These are phyloP conservation scores for Chromobotia macracanthus DNA, from an alignment of 2,797 vertebrate genomes.

Conservation along the genomic window DNA sequence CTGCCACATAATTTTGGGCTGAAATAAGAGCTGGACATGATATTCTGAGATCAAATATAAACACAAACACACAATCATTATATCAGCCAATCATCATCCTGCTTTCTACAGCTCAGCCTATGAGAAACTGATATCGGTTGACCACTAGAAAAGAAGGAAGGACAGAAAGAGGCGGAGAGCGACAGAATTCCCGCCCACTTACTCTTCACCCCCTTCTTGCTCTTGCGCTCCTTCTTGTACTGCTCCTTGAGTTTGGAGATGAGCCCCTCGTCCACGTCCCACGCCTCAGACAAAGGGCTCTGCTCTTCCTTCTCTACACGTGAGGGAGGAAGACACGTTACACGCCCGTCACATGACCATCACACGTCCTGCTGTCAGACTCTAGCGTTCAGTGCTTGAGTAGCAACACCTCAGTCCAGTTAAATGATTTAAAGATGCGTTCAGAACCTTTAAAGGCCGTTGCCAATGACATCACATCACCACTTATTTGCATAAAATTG, in stretches of 20 bases:
- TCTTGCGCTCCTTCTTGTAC: slow-evolving; percentile 99
- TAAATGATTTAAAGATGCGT: background rate
- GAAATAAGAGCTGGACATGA: background rate
- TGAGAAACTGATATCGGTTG: background rate
- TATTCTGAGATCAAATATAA: background rate
- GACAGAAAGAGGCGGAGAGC: slow-evolving; percentile 53
- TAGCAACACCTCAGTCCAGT: background rate
- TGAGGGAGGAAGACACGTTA: slow-evolving; percentile 75
- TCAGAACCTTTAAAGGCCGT: background rate
- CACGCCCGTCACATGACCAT: slow-evolving; percentile 43
- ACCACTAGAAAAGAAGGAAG: slow-evolving; percentile 54
- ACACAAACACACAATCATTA: background rate
- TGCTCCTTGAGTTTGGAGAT: slow-evolving; percentile 99
- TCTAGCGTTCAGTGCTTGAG: slow-evolving; percentile 67
- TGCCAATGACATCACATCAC: too few relatives aligned
- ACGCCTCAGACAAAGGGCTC: slow-evolving; percentile 94
- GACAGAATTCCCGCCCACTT: slow-evolving; percentile 88
- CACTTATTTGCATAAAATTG: too few relatives aligned
- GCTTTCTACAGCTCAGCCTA: background rate
- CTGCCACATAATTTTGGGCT: background rate
- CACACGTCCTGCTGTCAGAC: background rate
- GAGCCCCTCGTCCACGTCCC: slow-evolving; percentile 99
- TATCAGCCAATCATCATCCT: background rate
- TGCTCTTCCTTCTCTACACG: slow-evolving; percentile 99
- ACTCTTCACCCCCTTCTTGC: slow-evolving; percentile 99